Conservation (phyloP, 2,888 invertebrate species). For the Hyposoter didymator region DNA sequence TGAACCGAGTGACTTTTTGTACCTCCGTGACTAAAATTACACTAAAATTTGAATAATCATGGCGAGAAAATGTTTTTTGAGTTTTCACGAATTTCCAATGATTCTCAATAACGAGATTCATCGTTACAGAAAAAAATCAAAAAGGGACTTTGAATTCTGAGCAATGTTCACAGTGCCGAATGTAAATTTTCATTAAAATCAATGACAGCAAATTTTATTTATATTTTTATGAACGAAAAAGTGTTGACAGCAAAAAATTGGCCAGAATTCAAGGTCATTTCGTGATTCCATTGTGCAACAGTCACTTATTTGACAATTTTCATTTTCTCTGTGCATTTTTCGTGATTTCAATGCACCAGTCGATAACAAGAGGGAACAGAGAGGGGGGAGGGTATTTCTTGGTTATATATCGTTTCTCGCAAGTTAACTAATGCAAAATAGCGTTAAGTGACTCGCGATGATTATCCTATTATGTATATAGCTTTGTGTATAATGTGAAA, state of each 20-base stretch:
- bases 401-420: slow-evolving; percentile 46
- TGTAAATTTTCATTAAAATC: too few relatives aligned
- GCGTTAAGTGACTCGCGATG: slow-evolving; percentile 72
- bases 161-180: too few relatives aligned
- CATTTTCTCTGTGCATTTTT: not conserved
- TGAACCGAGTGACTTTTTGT: slow-evolving; percentile 74
- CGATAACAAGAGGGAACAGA: slow-evolving; percentile 1
- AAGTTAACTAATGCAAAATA: slow-evolving; percentile 72
- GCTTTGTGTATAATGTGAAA: slow-evolving; percentile 69
- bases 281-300: not conserved
- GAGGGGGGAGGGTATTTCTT: slow-evolving; percentile 5
- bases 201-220: too few relatives aligned
- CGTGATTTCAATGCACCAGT: slow-evolving; percentile 44
- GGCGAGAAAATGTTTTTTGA: not conserved
- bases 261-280: too few relatives aligned
- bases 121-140: too few relatives aligned
- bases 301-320: not conserved
- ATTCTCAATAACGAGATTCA: too few relatives aligned
- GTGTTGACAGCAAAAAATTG: too few relatives aligned
- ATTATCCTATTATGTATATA: slow-evolving; percentile 70
- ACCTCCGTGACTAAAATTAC: slow-evolving; percentile 56
- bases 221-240: too few relatives aligned
- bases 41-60: not conserved
- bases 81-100: not conserved
- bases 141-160: too few relatives aligned